Evolutionary conservation across 2,113 vertebrate genomes (phyloP), one percentile per base, ranked within the genome.

Genomic region (Indicator indicator): DNA sequence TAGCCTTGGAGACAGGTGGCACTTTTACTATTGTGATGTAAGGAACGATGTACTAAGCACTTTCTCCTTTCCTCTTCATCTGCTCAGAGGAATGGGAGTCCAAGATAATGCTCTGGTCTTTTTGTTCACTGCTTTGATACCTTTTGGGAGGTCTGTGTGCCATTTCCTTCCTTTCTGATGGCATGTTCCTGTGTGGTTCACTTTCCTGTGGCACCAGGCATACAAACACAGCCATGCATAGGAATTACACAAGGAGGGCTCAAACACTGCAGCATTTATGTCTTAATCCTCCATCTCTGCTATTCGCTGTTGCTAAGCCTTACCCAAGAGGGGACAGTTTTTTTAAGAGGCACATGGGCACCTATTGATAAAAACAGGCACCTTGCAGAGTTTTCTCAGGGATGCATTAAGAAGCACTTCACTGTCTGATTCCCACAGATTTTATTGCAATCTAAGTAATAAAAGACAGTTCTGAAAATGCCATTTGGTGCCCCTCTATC

Each of bases 161-260:
- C 56, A 54, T 42, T 30, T 82, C 32, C 13, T 74, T 75, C 24
- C 42, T 60, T 93, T 88, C 86, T 83, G 46, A 70, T 28, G 21
- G 36, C 46, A 62, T 0, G 0, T 78, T 54, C n/a, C 52, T 60
- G 28, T 0, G 0, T 32, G 42, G 88, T 52, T n/a, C 56, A 69
- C 65, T 30, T 84, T 71, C 27, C 54, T 18, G 56, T 68, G 76
- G 42, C 60, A 86, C 5, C 27, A 56, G 69, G 64, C 36, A 46
- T 1, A 6, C 27, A 77, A 92, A 83, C 3, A 80, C 33, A 76
- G 28, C 56, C 55, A 62, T 14, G 13, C 17, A 60, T 18, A 74
- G 30, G 40, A 36, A 33, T 32, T 55, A 46, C 44, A 46, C 20
- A 59, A 44, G 24, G 21, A 87, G 11, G 16, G 33, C 42, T 63